Percentiles rank a stretch among this genome's conserved stretches.
These are phyloP conservation scores for Scylla paramamosain DNA, from an alignment of 1,140 invertebrate genomes.

Conservation along the genomic window DNA sequence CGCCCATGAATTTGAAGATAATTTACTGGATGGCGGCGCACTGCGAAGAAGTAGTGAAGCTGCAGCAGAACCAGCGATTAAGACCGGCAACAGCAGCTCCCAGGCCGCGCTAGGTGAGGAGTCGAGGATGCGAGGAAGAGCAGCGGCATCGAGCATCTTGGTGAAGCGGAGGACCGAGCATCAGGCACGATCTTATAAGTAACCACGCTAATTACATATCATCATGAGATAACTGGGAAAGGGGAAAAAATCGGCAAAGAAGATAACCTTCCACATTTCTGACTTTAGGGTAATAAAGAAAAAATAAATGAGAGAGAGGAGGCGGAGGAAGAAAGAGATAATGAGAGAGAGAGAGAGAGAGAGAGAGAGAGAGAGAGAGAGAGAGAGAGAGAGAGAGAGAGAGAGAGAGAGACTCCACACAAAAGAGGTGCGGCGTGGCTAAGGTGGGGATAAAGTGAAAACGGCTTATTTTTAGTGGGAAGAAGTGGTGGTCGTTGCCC, in stretches of 20 bases:
- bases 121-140: background rate
- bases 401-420: background rate
- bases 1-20: background rate
- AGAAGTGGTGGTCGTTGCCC: background rate
- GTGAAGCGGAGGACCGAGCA: background rate
- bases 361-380: slow-evolving; percentile 17
- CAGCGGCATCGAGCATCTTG: background rate
- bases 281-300: background rate
- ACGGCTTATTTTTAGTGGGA: background rate
- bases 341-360: slow-evolving; percentile 26
- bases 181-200: slow-evolving; percentile 32
- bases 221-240: slow-evolving; percentile 42
- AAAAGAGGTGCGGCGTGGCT: background rate
- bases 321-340: background rate
- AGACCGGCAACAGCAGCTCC: background rate
- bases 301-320: slow-evolving; percentile 37
- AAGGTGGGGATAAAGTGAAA: slow-evolving; percentile 11
- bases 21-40: background rate
- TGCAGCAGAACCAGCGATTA: background rate
- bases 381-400: slow-evolving; percentile 22
- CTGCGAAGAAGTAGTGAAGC: background rate
- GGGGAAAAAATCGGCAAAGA: background rate
- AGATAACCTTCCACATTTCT: slow-evolving; percentile 4
- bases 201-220: slow-evolving; percentile 42
- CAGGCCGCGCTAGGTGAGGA: background rate